Conservation (phyloP, 2,888 invertebrate genomes). For the Lasioglossum zephyrum region DNA sequence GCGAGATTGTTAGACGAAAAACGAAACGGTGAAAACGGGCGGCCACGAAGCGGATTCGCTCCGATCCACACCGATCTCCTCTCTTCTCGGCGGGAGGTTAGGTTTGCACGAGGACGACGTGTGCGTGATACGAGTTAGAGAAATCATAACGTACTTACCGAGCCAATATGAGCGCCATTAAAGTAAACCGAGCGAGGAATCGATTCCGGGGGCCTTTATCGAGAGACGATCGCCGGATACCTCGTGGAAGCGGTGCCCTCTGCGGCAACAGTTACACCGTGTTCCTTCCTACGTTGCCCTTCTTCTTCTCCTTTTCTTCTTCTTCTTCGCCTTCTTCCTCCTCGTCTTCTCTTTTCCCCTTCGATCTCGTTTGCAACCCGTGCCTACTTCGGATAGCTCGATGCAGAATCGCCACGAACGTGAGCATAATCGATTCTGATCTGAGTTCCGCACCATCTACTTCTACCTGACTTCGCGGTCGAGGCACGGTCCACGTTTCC, state of each 20-base stretch:
- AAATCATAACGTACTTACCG: constrained; percentile 76
- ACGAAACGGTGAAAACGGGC: constrained; percentile 41
- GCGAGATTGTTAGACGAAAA: constrained; percentile 72
- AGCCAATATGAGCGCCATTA: constrained; percentile 72
- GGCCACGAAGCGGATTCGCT: constrained; percentile 22
- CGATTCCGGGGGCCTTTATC: constrained; percentile 70
- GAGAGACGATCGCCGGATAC: constrained; percentile 54
- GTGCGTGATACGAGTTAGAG: constrained; percentile 76
- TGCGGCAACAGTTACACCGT: constrained; percentile 38
- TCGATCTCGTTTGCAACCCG: constrained; percentile 39
- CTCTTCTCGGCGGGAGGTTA: constrained; percentile 45
- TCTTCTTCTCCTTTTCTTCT: constrained; percentile 28
- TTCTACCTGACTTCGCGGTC: constrained; percentile 47
- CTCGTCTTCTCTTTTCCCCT: constrained; percentile 28
- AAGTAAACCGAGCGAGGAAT: constrained; percentile 73
- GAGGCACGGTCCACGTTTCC: constrained; percentile 6
- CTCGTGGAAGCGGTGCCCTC: constrained; percentile 42
- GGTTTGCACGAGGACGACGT: constrained; percentile 60
- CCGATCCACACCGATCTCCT: neutral
- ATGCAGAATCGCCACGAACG: constrained; percentile 48
- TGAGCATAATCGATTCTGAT: constrained; percentile 61
- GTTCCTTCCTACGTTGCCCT: constrained; percentile 22
- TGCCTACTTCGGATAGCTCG: constrained; percentile 15
- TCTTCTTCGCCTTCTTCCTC: constrained; percentile 19
- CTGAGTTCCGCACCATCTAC: constrained; percentile 49